Conservation (phyloP, 2,113 vertebrate genomes). For the Forbesichthys agassizii region DNA sequence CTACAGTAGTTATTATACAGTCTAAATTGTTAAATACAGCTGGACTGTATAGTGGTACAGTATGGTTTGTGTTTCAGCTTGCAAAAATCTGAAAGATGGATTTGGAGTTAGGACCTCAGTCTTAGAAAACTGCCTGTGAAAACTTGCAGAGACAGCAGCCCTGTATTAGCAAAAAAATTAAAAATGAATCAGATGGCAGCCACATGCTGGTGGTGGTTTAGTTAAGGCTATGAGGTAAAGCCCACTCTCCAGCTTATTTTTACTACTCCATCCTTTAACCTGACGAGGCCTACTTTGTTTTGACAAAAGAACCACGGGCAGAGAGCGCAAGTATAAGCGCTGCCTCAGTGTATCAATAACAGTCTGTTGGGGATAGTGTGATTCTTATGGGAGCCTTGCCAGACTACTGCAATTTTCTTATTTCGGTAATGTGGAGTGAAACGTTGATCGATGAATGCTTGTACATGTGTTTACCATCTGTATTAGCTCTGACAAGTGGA, state of each 20-base stretch:
- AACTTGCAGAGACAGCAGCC: constrained; percentile 35
- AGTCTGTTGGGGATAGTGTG: constrained; percentile 12
- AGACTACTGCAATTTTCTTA: constrained; percentile 32
- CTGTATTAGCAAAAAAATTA: constrained; percentile 30
- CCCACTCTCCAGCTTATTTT: constrained; percentile 34
- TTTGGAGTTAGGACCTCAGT: constrained; percentile 33
- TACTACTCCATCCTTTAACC: constrained; percentile 4
- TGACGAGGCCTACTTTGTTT: constrained; percentile 19
- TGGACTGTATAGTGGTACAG: not conserved
- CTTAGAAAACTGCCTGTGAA: constrained; percentile 4
- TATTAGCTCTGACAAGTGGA: constrained; percentile 6
- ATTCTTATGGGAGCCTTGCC: constrained; percentile 27
- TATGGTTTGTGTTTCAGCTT: constrained; percentile 7
- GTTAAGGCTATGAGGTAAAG: constrained; percentile 39
- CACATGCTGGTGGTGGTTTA: constrained; percentile 57
- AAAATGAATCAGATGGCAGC: constrained; percentile 42
- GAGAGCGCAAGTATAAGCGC: constrained; percentile 19
- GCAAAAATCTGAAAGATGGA: constrained; percentile 14
- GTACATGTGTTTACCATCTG: constrained; percentile 10
- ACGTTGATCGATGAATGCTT: constrained; percentile 2
- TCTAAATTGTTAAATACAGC: no score
- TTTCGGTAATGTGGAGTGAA: constrained; percentile 1
- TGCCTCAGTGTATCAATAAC: constrained; percentile 31
- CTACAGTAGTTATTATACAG: not conserved
- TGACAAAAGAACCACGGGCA: constrained; percentile 24